Evolutionary conservation across 2,797 vertebrate genomes (phyloP).

Genomic region (Bradypodion pumilum): DNA sequence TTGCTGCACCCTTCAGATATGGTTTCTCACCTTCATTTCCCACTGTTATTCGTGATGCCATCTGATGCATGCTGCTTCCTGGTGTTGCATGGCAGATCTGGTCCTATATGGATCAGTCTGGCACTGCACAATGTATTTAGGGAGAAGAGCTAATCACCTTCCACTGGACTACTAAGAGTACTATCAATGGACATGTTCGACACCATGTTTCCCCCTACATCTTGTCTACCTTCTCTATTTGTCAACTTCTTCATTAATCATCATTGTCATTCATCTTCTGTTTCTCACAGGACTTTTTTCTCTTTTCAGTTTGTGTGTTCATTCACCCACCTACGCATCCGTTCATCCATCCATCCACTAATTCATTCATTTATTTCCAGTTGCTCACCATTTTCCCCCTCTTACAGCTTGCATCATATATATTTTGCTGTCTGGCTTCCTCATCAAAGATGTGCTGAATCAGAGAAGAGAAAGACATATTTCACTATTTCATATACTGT

Average conservation of each 20-base stretch:
- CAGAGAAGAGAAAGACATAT: neutral
- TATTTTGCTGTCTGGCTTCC: conserved; percentile 8
- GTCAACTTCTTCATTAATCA: neutral
- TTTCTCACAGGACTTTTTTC: conserved; percentile 13
- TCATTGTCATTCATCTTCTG: neutral
- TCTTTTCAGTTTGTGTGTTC: conserved; percentile 5
- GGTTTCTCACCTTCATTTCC: neutral
- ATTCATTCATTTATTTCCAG: conserved; percentile 32
- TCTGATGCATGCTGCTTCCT: neutral
- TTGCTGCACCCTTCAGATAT: neutral
- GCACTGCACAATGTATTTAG: neutral
- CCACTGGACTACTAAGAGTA: neutral
- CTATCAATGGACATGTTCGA: neutral
- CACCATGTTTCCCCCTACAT: neutral
- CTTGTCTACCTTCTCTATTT: conserved; percentile 22
- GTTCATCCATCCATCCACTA: neutral
- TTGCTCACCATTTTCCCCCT: conserved; percentile 24
- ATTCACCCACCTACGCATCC: neutral
- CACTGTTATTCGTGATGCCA: neutral
- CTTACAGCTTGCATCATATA: conserved; percentile 16
- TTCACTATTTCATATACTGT: neutral
- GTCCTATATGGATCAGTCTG: neutral
- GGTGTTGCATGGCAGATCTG: neutral
- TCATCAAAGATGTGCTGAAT: conserved; percentile 6
- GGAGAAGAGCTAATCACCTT: neutral